Evolutionary conservation across 2,888 invertebrate species (phyloP).

Genomic region (Mythimna vitellina): DNA sequence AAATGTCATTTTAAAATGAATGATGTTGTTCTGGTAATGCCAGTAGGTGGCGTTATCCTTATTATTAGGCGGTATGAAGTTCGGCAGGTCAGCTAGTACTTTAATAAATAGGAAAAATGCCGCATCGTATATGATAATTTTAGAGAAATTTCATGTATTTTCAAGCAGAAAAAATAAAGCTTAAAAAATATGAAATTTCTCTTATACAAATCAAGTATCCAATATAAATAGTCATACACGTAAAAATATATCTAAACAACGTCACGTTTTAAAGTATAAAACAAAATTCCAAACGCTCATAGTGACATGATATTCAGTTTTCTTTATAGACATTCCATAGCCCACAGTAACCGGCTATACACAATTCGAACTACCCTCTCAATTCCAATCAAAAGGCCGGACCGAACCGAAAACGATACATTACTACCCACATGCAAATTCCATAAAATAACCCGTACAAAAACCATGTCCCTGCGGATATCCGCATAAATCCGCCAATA

Average conservation of each 20-base stretch:
- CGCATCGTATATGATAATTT: too few species aligned
- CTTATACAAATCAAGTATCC: background rate
- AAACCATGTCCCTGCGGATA: slow-evolving; percentile 68
- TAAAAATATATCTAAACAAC: background rate
- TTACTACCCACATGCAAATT: slow-evolving; percentile 61
- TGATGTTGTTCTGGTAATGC: too few species aligned
- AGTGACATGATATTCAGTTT: background rate
- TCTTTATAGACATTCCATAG: background rate
- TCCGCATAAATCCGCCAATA: slow-evolving; percentile 73
- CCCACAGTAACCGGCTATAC: background rate
- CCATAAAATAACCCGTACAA: slow-evolving; percentile 66
- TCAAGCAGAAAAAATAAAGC: background rate
- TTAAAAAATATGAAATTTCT: background rate
- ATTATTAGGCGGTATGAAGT: too few species aligned
- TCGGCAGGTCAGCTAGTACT: too few species aligned
- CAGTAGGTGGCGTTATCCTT: too few species aligned
- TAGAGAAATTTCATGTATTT: background rate
- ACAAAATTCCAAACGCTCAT: background rate
- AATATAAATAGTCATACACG: background rate
- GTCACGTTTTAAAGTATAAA: background rate
- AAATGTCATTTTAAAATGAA: too few species aligned
- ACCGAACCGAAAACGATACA: slow-evolving; percentile 54
- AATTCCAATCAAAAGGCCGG: slow-evolving; percentile 14
- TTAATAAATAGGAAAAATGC: too few species aligned
- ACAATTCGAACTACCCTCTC: slow-evolving; percentile 22